Evolutionary conservation across 2,888 invertebrate species (phyloP).

Genomic region (Hermodice carunculata): DNA sequence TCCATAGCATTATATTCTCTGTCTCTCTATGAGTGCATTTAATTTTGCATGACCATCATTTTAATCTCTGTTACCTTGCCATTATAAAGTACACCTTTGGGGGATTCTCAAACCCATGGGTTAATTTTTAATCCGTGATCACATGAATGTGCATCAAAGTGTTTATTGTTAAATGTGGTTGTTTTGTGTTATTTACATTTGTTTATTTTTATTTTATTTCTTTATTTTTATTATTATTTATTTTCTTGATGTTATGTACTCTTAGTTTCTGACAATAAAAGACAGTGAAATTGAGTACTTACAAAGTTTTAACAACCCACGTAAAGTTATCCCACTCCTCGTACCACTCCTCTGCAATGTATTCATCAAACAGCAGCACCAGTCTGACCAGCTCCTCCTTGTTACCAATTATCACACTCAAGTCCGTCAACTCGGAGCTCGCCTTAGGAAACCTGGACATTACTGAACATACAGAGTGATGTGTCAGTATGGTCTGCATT

Average conservation of each 20-base stretch:
- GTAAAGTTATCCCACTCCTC: conserved; percentile 79
- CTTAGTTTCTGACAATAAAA: too few relatives aligned
- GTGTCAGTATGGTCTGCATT: too few relatives aligned
- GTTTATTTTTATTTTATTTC: not conserved
- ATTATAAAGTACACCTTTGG: too few relatives aligned
- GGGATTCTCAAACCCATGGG: too few relatives aligned
- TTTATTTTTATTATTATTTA: too few relatives aligned
- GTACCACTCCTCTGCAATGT: conserved; percentile 75
- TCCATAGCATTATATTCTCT: too few relatives aligned
- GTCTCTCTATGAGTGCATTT: too few relatives aligned
- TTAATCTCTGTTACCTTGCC: too few relatives aligned
- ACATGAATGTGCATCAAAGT: not conserved
- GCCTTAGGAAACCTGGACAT: conserved; percentile 36
- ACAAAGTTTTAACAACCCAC: conserved; percentile 72
- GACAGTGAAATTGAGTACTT: conserved; percentile 41
- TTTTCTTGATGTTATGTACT: too few relatives aligned
- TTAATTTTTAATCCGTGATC: too few relatives aligned
- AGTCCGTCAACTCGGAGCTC: conserved; percentile 71
- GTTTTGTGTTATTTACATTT: not conserved
- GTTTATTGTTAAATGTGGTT: not conserved
- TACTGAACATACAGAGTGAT: too few relatives aligned
- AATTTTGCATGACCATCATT: too few relatives aligned
- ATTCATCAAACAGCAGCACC: conserved; percentile 76
- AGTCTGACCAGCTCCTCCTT: conserved; percentile 75
- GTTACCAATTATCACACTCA: conserved; percentile 77